phyloP scores from a whole-genome alignment of 2,113 vertebrate species.

The Chlorodrepanis virens region DNA sequence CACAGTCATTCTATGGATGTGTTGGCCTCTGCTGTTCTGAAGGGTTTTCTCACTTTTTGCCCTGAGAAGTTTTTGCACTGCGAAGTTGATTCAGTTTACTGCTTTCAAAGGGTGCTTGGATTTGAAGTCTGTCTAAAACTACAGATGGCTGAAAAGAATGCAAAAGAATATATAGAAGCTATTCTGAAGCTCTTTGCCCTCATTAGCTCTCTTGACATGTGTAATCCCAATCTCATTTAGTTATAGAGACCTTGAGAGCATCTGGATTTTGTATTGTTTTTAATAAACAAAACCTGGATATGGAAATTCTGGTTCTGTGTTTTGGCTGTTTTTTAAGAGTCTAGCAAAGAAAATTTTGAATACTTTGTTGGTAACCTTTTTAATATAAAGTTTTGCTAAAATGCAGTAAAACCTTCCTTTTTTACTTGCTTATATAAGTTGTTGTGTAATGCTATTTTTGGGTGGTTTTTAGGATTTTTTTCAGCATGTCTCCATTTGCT shows the following conservation, averaged over 20 bases:
- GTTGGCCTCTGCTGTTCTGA: accelerated
- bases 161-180: background rate
- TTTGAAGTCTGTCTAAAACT: background rate
- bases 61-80: background rate
- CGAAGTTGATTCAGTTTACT: background rate
- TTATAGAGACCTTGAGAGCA: background rate
- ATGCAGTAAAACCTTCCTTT: background rate
- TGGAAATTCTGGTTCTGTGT: background rate
- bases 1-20: accelerated
- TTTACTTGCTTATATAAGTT: background rate
- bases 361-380: background rate
- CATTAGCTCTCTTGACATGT: background rate
- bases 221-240: background rate
- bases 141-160: background rate
- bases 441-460: background rate
- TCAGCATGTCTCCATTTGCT: background rate
- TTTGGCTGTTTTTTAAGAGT: background rate
- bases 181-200: background rate
- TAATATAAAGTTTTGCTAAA: background rate
- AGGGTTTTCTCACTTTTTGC: background rate
- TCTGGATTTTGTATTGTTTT: background rate
- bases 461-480: background rate
- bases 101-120: background rate
- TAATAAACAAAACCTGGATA: background rate
- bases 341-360: background rate